phyloP scores from a whole-genome alignment of 2,797 vertebrate species.

The Epinephelus awoara region DNA sequence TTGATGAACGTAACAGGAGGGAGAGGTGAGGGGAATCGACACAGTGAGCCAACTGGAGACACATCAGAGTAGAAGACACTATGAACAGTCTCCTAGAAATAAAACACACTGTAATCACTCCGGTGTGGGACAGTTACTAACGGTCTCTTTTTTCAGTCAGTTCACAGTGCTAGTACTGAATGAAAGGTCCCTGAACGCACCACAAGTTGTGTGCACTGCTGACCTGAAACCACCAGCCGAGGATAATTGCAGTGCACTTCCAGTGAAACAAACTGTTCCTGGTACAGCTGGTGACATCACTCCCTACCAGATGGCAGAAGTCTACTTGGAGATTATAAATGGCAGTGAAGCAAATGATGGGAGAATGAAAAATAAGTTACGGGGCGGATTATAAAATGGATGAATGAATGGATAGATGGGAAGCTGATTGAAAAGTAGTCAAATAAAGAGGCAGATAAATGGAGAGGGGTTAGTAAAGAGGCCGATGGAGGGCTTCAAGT shows the following conservation, averaged over 20 bases:
- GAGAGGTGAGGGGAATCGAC: neutral
- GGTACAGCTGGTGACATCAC: slow-evolving; percentile 67
- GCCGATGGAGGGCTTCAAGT: neutral
- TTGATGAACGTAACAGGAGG: slow-evolving; percentile 24
- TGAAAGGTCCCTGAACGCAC: slow-evolving; percentile 18
- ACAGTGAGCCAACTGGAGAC: slow-evolving; percentile 22
- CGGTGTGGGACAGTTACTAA: neutral
- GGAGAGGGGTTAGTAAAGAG: too few relatives aligned
- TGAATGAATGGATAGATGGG: neutral
- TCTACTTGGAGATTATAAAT: slow-evolving; percentile 27
- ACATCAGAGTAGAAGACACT: slow-evolving; percentile 41
- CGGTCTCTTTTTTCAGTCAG: neutral
- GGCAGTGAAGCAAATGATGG: slow-evolving; percentile 20
- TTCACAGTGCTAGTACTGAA: neutral
- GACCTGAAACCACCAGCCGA: slow-evolving; percentile 70
- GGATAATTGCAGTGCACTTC: slow-evolving; percentile 65
- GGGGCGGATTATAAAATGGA: neutral
- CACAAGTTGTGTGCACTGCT: slow-evolving; percentile 30
- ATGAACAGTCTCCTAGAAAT: slow-evolving; percentile 11
- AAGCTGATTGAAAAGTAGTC: neutral
- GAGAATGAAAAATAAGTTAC: neutral
- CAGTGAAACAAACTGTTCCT: slow-evolving; percentile 67
- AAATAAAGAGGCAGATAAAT: neutral
- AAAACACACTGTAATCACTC: neutral
- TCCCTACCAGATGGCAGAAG: slow-evolving; percentile 56